Evolutionary conservation across 1,140 invertebrate genomes (phyloP).

Genomic region (Whitmania pigra): DNA sequence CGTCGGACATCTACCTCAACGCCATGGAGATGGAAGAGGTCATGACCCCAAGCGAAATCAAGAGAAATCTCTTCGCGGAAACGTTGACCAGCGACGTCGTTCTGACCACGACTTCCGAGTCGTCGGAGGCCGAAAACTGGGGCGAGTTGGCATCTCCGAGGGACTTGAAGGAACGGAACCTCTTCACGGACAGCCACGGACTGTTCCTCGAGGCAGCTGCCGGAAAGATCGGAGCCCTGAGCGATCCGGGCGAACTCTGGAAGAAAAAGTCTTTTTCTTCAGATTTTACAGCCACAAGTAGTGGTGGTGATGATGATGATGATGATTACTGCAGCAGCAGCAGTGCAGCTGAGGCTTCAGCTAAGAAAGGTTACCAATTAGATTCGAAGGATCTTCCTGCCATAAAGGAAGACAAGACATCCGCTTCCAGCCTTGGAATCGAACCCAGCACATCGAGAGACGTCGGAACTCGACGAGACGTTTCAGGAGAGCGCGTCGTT

Average conservation of each 20-base stretch:
- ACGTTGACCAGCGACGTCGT: neutral
- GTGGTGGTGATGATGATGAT: neutral
- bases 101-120: constrained; percentile 2
- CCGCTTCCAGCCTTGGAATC: too few relatives aligned
- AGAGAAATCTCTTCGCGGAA: neutral
- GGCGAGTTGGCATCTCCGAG: too few relatives aligned
- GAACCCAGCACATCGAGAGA: neutral
- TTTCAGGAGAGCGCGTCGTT: neutral
- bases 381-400: neutral
- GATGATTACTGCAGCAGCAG: neutral
- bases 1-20: neutral
- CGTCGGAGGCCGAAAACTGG: neutral
- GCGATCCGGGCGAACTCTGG: constrained; percentile 6
- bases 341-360: neutral
- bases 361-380: neutral
- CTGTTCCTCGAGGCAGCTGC: neutral
- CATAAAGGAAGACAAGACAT: neutral
- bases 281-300: neutral
- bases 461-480: neutral
- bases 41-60: neutral
- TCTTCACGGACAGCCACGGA: neutral
- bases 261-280: neutral
- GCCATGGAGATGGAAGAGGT: neutral
- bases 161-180: neutral
- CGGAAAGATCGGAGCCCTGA: neutral